Percentiles rank a stretch among this genome's conserved stretches.
phyloP scores from a whole-genome alignment of 30 jellyfish, hydroid and myxozoan species.

The Sanderia malayensis region DNA sequence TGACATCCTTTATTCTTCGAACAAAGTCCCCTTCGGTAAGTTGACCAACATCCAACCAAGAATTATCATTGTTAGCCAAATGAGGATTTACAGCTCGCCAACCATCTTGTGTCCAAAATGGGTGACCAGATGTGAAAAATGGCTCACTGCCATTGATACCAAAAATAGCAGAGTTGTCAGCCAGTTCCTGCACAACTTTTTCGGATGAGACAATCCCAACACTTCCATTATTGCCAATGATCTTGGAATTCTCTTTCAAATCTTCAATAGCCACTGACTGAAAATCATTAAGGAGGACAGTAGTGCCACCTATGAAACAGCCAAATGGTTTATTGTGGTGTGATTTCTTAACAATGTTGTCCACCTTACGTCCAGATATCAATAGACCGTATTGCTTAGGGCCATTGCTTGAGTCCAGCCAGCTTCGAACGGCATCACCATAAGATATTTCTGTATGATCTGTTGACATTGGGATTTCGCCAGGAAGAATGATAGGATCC shows the following conservation, averaged over 20 bases:
- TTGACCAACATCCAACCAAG: slow-evolving; percentile 60
- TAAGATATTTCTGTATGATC: slow-evolving; percentile 19
- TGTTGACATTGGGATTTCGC: background rate
- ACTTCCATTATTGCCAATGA: slow-evolving; percentile 21
- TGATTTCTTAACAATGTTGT: background rate
- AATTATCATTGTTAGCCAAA: slow-evolving; percentile 27
- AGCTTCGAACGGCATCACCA: slow-evolving; percentile 39
- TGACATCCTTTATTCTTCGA: slow-evolving; percentile 6
- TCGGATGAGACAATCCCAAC: slow-evolving; percentile 43
- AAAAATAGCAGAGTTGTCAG: slow-evolving; percentile 20
- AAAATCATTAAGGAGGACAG: slow-evolving; percentile 13
- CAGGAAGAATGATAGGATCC: background rate
- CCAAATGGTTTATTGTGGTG: background rate
- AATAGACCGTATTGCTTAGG: slow-evolving; percentile 11
- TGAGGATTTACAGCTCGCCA: slow-evolving; percentile 68
- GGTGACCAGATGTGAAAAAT: slow-evolving; percentile 45
- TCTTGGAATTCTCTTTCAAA: slow-evolving; percentile 11
- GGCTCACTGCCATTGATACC: slow-evolving; percentile 45
- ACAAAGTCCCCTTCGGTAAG: slow-evolving; percentile 54
- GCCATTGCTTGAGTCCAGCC: slow-evolving; percentile 25
- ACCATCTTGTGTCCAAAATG: slow-evolving; percentile 69
- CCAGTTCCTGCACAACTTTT: slow-evolving; percentile 24
- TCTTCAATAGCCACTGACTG: slow-evolving; percentile 18
- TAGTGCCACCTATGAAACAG: slow-evolving; percentile 34
- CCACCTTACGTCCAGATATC: background rate